Evolutionary conservation across 1,140 invertebrate genomes (phyloP).

Genomic region (Macrocentrus cingulum): DNA sequence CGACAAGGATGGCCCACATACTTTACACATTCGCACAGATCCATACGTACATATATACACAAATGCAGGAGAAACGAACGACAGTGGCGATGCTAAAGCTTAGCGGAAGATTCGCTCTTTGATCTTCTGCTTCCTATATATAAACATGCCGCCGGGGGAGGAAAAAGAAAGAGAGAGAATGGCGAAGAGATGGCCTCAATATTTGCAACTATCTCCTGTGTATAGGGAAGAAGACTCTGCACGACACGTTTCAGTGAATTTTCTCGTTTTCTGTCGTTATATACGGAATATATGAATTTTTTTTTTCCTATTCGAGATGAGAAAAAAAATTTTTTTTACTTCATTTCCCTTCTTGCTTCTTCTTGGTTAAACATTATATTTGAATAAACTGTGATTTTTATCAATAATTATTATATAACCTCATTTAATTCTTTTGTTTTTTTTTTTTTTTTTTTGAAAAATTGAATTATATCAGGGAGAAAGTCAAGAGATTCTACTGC

Average conservation of each 20-base stretch:
- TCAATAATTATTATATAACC: no score
- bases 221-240: not conserved
- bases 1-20: no score
- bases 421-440: no score
- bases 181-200: conserved; percentile 14
- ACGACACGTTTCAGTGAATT: not conserved
- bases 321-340: not conserved
- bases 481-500: no score
- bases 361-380: no score
- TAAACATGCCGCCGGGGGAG: conserved; percentile 43
- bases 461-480: no score
- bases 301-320: not conserved
- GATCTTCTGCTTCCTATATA: conserved; percentile 57
- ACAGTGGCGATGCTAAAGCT: conserved; percentile 47
- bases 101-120: conserved; percentile 52
- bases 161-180: conserved; percentile 27
- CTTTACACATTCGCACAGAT: no score
- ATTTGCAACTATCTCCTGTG: conserved; percentile 1
- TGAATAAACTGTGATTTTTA: no score
- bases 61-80: conserved; percentile 35
- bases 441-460: no score
- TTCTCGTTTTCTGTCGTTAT: not conserved
- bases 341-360: no score
- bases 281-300: conserved; percentile 3
- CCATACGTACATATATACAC: conserved; percentile 21